Base-by-base conservation (phyloP, 2,888 invertebrate genomes). In the Drosophila flavopinicola region DNA sequence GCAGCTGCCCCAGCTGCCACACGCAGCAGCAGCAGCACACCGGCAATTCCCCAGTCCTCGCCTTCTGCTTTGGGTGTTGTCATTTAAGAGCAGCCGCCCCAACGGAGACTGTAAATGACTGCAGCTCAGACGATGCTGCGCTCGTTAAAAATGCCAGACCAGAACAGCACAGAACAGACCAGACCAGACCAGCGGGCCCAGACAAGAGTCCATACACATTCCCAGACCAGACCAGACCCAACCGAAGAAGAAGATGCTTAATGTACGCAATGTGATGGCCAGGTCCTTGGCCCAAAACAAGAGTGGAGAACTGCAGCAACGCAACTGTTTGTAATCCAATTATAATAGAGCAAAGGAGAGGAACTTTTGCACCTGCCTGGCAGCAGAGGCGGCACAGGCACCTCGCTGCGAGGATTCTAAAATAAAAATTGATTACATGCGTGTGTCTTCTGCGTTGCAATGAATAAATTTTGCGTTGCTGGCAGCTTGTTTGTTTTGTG, bases 351-450 rank as follows among this genome's bases (percentile, higher is more conserved):
- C 33, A 33, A 58, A 45, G 63, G 54, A 33, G 54, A 45, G 63
- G 54, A 53, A 61, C 61, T 66, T 63, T 78, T 78, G 84, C 86
- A 83, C 83, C 83, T 83, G 83, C 77, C 67, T 7, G 29, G 37
- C n/a, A n/a, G n/a, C n/a, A n/a, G n/a, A n/a, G n/a, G n/a, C n/a
- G n/a, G n/a, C n/a, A n/a, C n/a, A 23, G 57, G 39, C 49, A 33
- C 48, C 65, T 49, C 38, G 64, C 56, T 58, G 65, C 32, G 66
- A 57, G 74, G 69, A 70, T 60, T 82, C 80, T 82, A 80, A 85
- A 78, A 80, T 85, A 80, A 85, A 82, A 83, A 83, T 83, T 83
- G 84, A 83, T 83, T 83, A 79, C 67, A 76, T 79, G 85, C 85
- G 85, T 85, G 72, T 53, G 73, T 59, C 75, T 66, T 27, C 75